A percentile compares a stretch with the other conserved stretches of the same genome.
phyloP scores from a whole-genome alignment of 2,888 invertebrate genomes.

The Deilephila porcellus region DNA sequence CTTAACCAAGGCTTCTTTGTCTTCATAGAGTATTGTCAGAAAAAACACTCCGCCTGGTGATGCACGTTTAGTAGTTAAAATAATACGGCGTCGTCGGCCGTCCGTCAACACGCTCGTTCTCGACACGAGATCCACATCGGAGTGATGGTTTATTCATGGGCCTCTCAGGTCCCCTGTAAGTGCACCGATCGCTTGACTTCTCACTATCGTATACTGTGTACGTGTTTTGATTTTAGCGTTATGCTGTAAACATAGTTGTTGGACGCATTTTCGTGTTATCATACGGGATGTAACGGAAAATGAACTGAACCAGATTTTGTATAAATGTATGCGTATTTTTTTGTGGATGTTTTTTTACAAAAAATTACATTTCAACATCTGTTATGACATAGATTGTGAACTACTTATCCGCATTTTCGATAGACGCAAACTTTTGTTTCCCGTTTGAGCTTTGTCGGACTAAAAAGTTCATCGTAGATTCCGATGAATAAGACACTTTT shows the following conservation, averaged over 20 bases:
- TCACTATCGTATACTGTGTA: constrained; percentile 28
- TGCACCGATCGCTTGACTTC: constrained; percentile 46
- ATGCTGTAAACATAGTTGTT: neutral
- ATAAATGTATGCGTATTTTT: too few species aligned
- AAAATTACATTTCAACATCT: too few species aligned
- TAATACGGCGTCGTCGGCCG: constrained; percentile 48
- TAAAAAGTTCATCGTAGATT: too few species aligned
- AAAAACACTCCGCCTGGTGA: constrained; percentile 5
- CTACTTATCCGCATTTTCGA: too few species aligned
- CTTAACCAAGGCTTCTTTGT: neutral
- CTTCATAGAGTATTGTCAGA: neutral
- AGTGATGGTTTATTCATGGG: constrained; percentile 71
- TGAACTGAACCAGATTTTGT: too few species aligned
- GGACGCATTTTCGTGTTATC: neutral
- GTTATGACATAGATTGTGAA: too few species aligned
- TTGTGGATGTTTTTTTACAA: too few species aligned
- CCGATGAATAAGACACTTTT: too few species aligned
- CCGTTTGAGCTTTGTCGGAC: too few species aligned
- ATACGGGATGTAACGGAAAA: neutral
- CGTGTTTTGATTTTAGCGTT: constrained; percentile 21
- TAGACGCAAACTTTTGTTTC: too few species aligned
- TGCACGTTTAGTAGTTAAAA: constrained; percentile 46
- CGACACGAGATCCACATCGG: constrained; percentile 73
- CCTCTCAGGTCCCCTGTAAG: constrained; percentile 54
- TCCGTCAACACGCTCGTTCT: constrained; percentile 66